A percentile compares a stretch with the other conserved stretches of the same genome.
phyloP scores from a whole-genome alignment of 1,140 invertebrate genomes.

The Eulimnadia texana region DNA sequence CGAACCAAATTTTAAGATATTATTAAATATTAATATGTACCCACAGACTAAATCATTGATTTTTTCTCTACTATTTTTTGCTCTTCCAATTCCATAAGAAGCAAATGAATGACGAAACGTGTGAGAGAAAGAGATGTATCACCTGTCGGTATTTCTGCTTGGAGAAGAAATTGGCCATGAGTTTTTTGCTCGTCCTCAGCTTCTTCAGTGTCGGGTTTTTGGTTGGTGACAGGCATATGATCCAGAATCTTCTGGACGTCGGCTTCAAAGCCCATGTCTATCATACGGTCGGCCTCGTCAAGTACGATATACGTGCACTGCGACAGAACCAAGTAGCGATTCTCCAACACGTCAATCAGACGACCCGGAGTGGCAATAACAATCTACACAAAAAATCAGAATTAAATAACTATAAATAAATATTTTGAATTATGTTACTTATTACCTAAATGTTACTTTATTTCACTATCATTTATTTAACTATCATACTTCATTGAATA shows the following conservation, averaged over 20 bases:
- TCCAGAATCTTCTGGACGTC: slow-evolving; percentile 97
- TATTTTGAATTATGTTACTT: no score
- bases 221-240: slow-evolving; percentile 95
- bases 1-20: neutral
- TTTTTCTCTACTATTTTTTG: no score
- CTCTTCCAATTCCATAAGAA: no score
- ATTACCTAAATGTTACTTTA: slow-evolving; percentile 2
- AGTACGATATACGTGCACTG: slow-evolving; percentile 90
- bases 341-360: slow-evolving; percentile 97
- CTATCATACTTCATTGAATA: neutral
- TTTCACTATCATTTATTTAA: slow-evolving; percentile 7
- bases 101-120: no score
- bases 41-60: slow-evolving; percentile 36
- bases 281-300: slow-evolving; percentile 95
- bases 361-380: slow-evolving; percentile 99
- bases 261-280: slow-evolving; percentile 96
- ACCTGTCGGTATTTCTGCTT: slow-evolving; percentile 94
- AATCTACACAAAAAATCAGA: slow-evolving; percentile 43
- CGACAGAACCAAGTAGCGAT: slow-evolving; percentile 89
- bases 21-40: neutral
- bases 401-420: slow-evolving; percentile 1
- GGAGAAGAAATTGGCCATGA: slow-evolving; percentile 88
- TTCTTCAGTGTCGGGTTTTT: slow-evolving; percentile 96
- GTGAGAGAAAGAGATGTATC: slow-evolving; percentile 20
- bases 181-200: slow-evolving; percentile 85